phyloP scores from a whole-genome alignment of 2,113 vertebrate species.

The Onychorhynchus coronatus region DNA sequence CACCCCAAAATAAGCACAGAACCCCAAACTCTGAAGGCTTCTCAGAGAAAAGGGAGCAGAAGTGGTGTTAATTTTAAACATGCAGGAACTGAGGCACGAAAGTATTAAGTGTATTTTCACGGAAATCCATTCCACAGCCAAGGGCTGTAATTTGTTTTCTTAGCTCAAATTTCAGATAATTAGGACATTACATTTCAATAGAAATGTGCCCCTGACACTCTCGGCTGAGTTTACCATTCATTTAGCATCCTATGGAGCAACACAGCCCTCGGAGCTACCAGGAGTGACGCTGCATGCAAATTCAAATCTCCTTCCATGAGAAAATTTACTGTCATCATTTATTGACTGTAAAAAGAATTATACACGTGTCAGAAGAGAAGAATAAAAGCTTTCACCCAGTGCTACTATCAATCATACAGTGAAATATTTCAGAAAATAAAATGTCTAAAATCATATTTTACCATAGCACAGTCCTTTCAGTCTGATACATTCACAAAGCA shows the following conservation, averaged over 20 bases:
- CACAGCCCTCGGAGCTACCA: neutral
- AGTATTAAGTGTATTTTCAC: neutral
- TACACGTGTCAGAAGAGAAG: neutral
- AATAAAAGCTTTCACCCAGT: neutral
- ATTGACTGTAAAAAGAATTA: neutral
- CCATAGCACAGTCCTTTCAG: neutral
- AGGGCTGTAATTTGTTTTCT: neutral
- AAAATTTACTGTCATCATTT: neutral
- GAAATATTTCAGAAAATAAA: neutral
- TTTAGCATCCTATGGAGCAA: neutral
- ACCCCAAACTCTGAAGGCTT: neutral
- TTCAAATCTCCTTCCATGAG: neutral
- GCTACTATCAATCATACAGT: neutral
- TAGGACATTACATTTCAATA: neutral
- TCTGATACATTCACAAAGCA: neutral
- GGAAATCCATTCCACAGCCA: neutral
- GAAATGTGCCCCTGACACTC: neutral
- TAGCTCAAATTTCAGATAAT: neutral
- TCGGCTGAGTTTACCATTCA: neutral
- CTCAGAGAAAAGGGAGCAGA: neutral
- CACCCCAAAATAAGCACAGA: neutral
- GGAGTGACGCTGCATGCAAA: neutral
- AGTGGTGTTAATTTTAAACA: neutral
- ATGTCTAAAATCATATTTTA: neutral
- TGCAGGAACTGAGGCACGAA: neutral